Evolutionary conservation across 2,797 vertebrate species (phyloP), one percentile per base, ranked within the genome.

Genomic region (Anguilla anguilla): DNA sequence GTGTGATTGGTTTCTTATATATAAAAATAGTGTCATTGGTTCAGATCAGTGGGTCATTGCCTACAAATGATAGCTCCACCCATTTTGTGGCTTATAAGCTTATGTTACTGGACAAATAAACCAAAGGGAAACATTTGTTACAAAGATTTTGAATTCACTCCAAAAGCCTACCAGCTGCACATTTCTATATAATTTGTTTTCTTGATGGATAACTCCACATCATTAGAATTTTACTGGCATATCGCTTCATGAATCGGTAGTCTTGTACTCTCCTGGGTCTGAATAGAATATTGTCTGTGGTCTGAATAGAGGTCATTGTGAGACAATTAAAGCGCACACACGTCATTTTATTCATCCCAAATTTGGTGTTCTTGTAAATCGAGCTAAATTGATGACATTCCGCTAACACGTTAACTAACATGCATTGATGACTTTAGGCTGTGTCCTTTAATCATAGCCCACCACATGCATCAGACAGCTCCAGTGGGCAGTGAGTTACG

Each of bases 361-460:
- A 31, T 74, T 77, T 77, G 69, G 69, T 9, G 15, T 35, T 77
- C 72, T 13, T 77, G 72, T 39, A 77, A 17, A 69, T 69, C 28
- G 11, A 43, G 74, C 22, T 79, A 39, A 17, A 46, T 79, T 79
- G 35, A 43, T 79, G 39, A 79, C 74, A 79, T 39, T 5, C 39
- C 19, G 74, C 31, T 74, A 39, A 35, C 67, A 69, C 67, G 28
- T 28, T 69, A 31, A 10, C 61, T 6, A 6, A 64, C 61, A 69
- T 10, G 64, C 6, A 28, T 28, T n/a, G 64, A 69, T 28, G 64
- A 28, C 64, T 64, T 25, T 28, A n/a, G n/a, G 64, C 25, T 28
- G n/a, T 64, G 61, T 69, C 64, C 64, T 69, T 69, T 64, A n/a
- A 64, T 67, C 64, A 67, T 69, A 69, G 64, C 64, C 64, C n/a